Percentiles rank a stretch among this genome's conserved stretches.
Conservation (phyloP, 2,797 vertebrate species). For the Peromyscus melanophrys region DNA sequence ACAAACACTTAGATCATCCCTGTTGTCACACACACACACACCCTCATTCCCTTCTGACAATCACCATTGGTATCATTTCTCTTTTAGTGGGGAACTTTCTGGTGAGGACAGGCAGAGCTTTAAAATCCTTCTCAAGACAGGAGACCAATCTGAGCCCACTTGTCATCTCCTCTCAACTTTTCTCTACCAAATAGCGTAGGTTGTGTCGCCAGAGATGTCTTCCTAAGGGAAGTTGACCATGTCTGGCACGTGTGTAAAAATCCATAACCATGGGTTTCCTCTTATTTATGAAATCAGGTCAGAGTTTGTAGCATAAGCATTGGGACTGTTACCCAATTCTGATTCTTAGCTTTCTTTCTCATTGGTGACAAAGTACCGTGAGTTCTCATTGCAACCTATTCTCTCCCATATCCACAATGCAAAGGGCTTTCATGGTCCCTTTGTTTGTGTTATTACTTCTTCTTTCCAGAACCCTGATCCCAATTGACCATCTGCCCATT, state of each 20-base stretch:
- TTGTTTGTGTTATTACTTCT: not conserved
- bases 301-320: not conserved
- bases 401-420: not conserved
- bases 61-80: not conserved
- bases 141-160: not conserved
- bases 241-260: not conserved
- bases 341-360: not conserved
- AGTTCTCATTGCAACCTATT: not conserved
- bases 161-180: not conserved
- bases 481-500: not conserved
- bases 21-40: not conserved
- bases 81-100: not conserved
- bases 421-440: not conserved
- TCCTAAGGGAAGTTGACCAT: not conserved
- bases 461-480: not conserved
- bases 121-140: conserved; percentile 33
- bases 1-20: not conserved
- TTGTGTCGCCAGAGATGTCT: not conserved
- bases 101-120: not conserved
- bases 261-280: not conserved
- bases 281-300: conserved; percentile 54
- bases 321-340: not conserved
- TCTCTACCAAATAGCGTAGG: not conserved
- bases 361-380: not conserved
- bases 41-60: not conserved